phyloP scores from a whole-genome alignment of 2,797 vertebrate species.

The Phalanger gymnotis region DNA sequence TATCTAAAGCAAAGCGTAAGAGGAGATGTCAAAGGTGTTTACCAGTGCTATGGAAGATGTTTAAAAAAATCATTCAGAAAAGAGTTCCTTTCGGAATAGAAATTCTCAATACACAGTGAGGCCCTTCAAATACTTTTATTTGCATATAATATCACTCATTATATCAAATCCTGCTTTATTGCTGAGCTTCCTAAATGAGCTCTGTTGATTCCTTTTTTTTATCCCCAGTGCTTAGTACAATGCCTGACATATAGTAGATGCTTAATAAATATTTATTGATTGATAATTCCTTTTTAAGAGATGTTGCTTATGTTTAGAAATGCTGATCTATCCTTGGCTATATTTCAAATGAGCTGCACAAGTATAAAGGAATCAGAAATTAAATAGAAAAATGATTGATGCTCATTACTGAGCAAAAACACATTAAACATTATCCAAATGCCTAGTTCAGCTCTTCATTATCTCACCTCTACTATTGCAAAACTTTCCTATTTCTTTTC shows the following conservation, averaged over 20 bases:
- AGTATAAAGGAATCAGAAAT: not conserved
- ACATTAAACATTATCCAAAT: not conserved
- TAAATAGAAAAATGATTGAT: not conserved
- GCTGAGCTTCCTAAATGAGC: not conserved
- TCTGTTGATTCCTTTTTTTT: not conserved
- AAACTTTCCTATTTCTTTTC: not conserved
- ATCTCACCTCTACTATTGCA: not conserved
- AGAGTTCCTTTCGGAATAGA: not conserved
- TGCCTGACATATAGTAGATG: not conserved
- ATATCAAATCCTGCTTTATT: not conserved
- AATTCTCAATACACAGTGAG: not conserved
- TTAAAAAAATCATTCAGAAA: not conserved
- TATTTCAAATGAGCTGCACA: not conserved
- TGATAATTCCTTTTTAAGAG: not conserved
- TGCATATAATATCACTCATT: not conserved
- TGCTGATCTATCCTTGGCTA: not conserved
- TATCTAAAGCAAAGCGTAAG: not conserved
- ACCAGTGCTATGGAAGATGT: not conserved
- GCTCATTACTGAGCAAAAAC: not conserved
- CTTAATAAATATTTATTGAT: not conserved
- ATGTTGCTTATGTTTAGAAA: not conserved
- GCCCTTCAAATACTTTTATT: not conserved
- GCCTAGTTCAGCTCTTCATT: not conserved
- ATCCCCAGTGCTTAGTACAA: not conserved
- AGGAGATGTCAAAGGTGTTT: not conserved